Conservation (phyloP, 2,797 vertebrate genomes). For the Sylvia borin region DNA sequence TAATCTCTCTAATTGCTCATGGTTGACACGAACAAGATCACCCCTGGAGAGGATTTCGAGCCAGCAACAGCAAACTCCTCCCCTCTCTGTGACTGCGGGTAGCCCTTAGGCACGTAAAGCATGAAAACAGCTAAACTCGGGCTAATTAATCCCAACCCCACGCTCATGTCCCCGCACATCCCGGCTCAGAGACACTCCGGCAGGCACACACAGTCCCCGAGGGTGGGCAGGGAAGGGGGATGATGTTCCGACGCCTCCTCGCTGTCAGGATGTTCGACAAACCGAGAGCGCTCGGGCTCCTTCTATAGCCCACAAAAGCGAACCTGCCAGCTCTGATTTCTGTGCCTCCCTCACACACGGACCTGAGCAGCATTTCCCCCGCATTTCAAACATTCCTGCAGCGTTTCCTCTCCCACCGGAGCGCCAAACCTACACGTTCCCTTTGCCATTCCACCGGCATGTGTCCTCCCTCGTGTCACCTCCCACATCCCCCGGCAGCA, state of each 20-base stretch:
- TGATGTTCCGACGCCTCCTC: not conserved
- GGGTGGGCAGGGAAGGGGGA: not conserved
- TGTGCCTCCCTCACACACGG: not conserved
- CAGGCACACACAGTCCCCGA: constrained; percentile 8
- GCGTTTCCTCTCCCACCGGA: not conserved
- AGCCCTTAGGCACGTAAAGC: constrained; percentile 65
- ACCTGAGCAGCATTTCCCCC: not conserved
- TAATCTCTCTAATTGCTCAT: constrained; percentile 63
- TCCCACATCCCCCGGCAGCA: not conserved
- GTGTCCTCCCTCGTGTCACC: not conserved
- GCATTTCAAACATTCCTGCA: not conserved
- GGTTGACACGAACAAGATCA: constrained; percentile 54
- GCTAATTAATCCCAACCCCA: constrained; percentile 66
- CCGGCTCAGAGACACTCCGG: constrained; percentile 10
- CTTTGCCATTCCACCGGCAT: not conserved
- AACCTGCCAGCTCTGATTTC: rapidly evolving
- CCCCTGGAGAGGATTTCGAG: constrained; percentile 61
- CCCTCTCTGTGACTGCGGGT: constrained; percentile 46
- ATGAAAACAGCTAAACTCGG: constrained; percentile 39
- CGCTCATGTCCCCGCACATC: constrained; percentile 3
- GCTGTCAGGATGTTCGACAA: not conserved
- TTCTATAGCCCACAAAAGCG: not conserved
- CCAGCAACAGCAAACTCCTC: constrained; percentile 58
- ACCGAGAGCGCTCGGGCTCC: not conserved
- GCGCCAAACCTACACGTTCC: not conserved